phyloP scores from a whole-genome alignment of 2,888 invertebrate species.

The Ganaspis brasiliensis region DNA sequence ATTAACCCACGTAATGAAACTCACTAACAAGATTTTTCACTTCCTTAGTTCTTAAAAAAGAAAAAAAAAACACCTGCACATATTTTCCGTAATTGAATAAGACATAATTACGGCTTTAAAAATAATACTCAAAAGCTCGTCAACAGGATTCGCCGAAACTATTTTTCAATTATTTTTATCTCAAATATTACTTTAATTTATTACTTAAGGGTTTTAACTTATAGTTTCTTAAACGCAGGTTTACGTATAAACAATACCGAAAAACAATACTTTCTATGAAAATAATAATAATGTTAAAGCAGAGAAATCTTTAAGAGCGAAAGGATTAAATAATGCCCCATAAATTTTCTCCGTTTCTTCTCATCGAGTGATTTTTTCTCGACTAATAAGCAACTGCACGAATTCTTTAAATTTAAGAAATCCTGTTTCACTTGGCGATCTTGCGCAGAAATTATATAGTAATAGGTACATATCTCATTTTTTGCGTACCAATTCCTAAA shows the following conservation, averaged over 20 bases:
- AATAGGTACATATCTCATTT: neutral
- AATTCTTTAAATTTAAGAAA: conserved; percentile 5
- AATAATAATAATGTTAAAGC: neutral
- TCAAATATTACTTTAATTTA: no score
- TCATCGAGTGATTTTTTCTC: neutral
- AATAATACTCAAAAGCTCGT: neutral
- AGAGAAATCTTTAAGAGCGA: conserved; percentile 5
- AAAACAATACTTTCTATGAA: neutral
- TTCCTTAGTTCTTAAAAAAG: neutral
- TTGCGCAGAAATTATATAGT: conserved; percentile 13
- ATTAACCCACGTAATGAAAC: conserved; percentile 9
- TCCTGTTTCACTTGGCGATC: conserved; percentile 8
- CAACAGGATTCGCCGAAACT: no score
- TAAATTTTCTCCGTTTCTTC: neutral
- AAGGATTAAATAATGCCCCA: neutral
- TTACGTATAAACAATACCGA: no score
- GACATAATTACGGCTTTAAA: neutral
- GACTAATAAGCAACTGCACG: neutral
- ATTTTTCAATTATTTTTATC: no score
- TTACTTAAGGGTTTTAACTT: neutral
- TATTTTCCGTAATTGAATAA: neutral
- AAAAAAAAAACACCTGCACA: no score
- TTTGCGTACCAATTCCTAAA: conserved; percentile 27
- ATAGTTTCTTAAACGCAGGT: no score
- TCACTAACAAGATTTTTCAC: neutral